phyloP scores from a whole-genome alignment of 2,797 vertebrate genomes.

The Hoplostethus atlanticus region DNA sequence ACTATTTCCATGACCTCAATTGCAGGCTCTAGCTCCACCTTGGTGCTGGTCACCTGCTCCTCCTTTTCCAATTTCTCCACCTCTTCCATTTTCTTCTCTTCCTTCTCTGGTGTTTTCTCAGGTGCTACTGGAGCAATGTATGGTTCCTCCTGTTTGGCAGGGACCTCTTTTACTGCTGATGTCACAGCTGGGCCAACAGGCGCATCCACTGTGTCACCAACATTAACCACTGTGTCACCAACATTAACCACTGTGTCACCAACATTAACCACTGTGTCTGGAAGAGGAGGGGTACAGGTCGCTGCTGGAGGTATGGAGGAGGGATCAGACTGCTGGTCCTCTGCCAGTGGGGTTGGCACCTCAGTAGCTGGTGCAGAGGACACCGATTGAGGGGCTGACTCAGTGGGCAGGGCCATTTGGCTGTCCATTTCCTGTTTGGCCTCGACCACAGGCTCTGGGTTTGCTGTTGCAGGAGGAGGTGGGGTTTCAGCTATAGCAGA shows the following conservation, averaged over 20 bases:
- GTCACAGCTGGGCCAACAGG: conserved; percentile 64
- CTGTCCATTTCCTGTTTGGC: conserved; percentile 56
- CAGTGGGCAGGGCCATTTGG: conserved; percentile 45
- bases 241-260: conserved; percentile 59
- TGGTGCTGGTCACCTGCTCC: conserved; percentile 40
- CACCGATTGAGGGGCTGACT: conserved; percentile 48
- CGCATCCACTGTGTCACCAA: conserved; percentile 66
- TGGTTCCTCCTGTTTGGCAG: conserved; percentile 49
- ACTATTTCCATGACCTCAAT: conserved; percentile 36
- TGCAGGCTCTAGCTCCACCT: conserved; percentile 27
- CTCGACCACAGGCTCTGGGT: conserved; percentile 59
- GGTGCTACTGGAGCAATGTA: background rate
- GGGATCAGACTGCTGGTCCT: conserved; percentile 66
- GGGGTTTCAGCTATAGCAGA: conserved; percentile 59
- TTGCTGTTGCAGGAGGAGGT: conserved; percentile 51
- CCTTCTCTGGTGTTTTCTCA: conserved; percentile 8
- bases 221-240: conserved; percentile 50
- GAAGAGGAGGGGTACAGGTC: conserved; percentile 33
- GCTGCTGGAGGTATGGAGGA: conserved; percentile 50
- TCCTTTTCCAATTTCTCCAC: conserved; percentile 52
- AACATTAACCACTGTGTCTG: conserved; percentile 44
- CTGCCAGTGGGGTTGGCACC: conserved; percentile 62
- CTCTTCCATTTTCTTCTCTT: conserved; percentile 36
- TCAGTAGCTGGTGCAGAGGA: conserved; percentile 62
- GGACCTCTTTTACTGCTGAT: conserved; percentile 54